phyloP scores from a whole-genome alignment of 2,113 vertebrate species.

The Apodemus speciosus region DNA sequence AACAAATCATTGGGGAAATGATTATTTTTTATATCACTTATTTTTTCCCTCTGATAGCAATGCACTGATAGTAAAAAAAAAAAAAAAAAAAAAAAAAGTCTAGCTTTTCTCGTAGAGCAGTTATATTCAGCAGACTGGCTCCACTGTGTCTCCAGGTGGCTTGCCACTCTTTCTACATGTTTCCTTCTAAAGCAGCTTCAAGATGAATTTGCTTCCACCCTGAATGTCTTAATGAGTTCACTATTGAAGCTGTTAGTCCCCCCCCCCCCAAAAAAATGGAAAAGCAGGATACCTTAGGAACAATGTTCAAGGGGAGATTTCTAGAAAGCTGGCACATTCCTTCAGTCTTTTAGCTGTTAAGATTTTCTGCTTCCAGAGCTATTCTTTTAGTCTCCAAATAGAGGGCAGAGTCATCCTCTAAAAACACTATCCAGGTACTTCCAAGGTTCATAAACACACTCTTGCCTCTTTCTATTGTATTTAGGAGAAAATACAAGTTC shows the following conservation, averaged over 20 bases:
- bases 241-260: neutral
- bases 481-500: neutral
- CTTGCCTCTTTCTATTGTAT: neutral
- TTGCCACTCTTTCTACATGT: neutral
- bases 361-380: constrained; percentile 16
- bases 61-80: neutral
- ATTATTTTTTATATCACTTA: no score
- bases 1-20: neutral
- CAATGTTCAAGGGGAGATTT: constrained; percentile 12
- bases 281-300: neutral
- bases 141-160: neutral
- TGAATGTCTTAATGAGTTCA: neutral
- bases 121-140: neutral
- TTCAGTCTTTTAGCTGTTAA: neutral
- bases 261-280: constrained; percentile 7
- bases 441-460: neutral
- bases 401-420: neutral
- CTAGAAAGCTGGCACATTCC: neutral
- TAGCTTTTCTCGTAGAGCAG: neutral
- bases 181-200: constrained; percentile 13
- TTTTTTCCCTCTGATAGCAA: neutral
- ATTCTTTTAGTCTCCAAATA: neutral
- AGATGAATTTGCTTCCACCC: constrained; percentile 22
- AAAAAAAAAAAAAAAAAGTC: no score
- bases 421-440: neutral